These are phyloP conservation scores for Neosalanx taihuensis DNA, from an alignment of 2,797 vertebrate species.

Conservation along the genomic window DNA sequence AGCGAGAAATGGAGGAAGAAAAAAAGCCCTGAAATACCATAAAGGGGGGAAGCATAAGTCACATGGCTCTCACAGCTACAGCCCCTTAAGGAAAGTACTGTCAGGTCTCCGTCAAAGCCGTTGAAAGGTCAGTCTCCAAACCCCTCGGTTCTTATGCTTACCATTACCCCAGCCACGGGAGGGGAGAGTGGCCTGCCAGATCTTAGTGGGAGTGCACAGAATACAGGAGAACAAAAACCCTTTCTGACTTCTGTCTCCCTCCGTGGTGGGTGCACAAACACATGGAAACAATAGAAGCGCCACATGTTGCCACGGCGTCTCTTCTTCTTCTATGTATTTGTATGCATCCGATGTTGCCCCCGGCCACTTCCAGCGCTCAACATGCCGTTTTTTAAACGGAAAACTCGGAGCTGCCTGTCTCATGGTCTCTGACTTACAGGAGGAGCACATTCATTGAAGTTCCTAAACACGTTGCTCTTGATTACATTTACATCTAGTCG, in stretches of 20 bases:
- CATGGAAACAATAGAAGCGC: conserved; percentile 20
- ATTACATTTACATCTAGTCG: too few relatives aligned
- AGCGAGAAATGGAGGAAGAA: neutral
- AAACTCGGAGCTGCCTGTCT: too few relatives aligned
- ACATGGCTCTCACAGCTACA: neutral
- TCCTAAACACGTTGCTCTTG: too few relatives aligned
- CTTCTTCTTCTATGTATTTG: conserved; percentile 31
- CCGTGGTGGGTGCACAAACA: conserved; percentile 35
- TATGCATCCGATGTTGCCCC: conserved; percentile 28
- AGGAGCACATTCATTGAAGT: too few relatives aligned
- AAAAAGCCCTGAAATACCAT: neutral
- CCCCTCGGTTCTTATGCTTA: conserved; percentile 1
- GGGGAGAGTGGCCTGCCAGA: conserved; percentile 25
- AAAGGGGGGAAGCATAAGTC: neutral
- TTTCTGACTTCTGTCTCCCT: conserved; percentile 34
- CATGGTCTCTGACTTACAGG: too few relatives aligned
- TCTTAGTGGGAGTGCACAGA: conserved; percentile 25
- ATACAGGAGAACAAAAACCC: conserved; percentile 3
- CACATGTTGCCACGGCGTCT: conserved; percentile 45
- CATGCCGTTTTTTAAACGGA: too few relatives aligned
- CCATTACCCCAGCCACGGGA: conserved; percentile 20
- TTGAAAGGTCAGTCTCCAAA: conserved; percentile 9
- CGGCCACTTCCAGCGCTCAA: too few relatives aligned
- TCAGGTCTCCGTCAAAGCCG: conserved; percentile 9
- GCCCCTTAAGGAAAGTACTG: neutral